phyloP scores from a whole-genome alignment of 92 coral and sea anemone genomes.

The Umimayanthus chanpuru region DNA sequence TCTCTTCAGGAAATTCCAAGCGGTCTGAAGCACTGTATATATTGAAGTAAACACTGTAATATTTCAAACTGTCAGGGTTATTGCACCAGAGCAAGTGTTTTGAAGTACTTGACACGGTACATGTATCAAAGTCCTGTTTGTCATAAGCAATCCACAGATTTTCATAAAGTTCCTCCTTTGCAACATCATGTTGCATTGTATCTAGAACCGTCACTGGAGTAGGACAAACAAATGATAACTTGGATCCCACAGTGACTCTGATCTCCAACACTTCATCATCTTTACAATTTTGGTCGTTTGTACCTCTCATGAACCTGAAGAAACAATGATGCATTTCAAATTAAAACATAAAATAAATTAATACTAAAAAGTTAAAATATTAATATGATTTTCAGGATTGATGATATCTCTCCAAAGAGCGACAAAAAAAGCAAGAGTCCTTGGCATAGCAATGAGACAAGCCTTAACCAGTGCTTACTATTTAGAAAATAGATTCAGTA shows the following conservation, averaged over 20 bases:
- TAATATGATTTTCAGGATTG: no score
- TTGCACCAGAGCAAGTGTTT: not conserved
- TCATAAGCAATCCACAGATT: slow-evolving; percentile 28
- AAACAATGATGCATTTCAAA: not conserved
- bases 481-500: no score
- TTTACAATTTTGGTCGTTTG: slow-evolving; percentile 17
- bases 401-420: not conserved
- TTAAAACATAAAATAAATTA: not conserved
- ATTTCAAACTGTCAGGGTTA: not conserved
- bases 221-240: slow-evolving; percentile 22
- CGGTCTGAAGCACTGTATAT: slow-evolving; percentile 10
- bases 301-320: slow-evolving; percentile 20
- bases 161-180: slow-evolving; percentile 30
- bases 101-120: not conserved
- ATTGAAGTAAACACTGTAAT: slow-evolving; percentile 3
- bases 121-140: not conserved
- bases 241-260: slow-evolving; percentile 2
- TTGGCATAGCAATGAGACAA: no score
- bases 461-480: no score
- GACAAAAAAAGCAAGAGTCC: no score
- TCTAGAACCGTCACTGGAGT: slow-evolving; percentile 12
- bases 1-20: slow-evolving; percentile 24
- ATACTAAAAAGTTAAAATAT: not conserved
- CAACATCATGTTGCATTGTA: not conserved
- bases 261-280: slow-evolving; percentile 35